Conservation (phyloP, 2,113 vertebrate species). For the Crypturellus undulatus region DNA sequence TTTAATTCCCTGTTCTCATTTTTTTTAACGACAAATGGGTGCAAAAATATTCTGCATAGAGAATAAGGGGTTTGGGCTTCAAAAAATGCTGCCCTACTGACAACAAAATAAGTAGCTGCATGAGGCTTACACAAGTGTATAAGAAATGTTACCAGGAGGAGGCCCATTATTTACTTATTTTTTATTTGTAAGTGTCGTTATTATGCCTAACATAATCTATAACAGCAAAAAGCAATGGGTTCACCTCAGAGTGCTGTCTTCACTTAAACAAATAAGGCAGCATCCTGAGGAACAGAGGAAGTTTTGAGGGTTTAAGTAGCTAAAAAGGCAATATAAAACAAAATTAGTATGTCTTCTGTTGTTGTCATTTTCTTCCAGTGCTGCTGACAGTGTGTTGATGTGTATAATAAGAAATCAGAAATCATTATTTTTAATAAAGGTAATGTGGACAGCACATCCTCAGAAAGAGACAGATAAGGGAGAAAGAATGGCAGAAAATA, state of each 20-base stretch:
- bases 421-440: background rate
- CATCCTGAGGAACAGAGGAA: background rate
- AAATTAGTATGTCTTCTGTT: background rate
- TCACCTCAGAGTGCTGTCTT: background rate
- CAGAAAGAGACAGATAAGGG: constrained; percentile 12
- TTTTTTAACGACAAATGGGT: background rate
- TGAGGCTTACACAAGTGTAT: background rate
- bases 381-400: background rate
- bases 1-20: background rate
- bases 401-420: background rate
- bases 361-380: background rate
- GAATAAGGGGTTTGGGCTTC: background rate
- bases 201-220: background rate
- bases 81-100: background rate
- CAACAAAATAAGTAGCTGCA: background rate
- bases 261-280: background rate
- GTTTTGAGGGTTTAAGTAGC: background rate
- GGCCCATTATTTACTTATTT: background rate
- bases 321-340: background rate
- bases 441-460: background rate
- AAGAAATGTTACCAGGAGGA: background rate
- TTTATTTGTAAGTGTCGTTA: background rate
- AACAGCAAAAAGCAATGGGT: background rate
- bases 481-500: constrained; percentile 20
- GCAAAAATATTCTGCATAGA: background rate